Evolutionary conservation across 1,140 invertebrate species (phyloP).

Genomic region (Drosophila azteca): DNA sequence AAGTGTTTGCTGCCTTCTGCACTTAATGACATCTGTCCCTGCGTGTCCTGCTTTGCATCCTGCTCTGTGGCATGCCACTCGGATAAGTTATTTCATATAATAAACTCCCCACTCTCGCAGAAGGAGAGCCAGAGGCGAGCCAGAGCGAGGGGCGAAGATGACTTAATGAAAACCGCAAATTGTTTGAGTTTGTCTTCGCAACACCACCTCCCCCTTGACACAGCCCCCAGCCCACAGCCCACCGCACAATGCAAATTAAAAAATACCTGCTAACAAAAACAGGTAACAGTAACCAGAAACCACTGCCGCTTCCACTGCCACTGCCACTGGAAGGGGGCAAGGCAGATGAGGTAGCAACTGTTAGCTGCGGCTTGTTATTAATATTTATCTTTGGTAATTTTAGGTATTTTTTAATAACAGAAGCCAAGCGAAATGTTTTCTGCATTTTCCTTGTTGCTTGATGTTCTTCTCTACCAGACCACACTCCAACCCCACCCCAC

Average conservation of each 20-base stretch:
- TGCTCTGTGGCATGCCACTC: constrained; percentile 58
- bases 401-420: constrained; percentile 82
- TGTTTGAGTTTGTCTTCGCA: constrained; percentile 70
- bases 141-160: constrained; percentile 38
- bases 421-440: constrained; percentile 70
- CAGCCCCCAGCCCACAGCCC: background rate
- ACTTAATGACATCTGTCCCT: constrained; percentile 72
- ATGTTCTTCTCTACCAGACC: constrained; percentile 2
- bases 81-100: constrained; percentile 78
- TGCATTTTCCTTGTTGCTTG: constrained; percentile 63
- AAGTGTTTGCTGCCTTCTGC: constrained; percentile 53
- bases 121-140: background rate
- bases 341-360: constrained; percentile 44
- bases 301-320: constrained; percentile 7
- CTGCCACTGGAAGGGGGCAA: background rate
- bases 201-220: background rate
- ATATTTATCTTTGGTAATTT: constrained; percentile 82
- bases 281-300: constrained; percentile 33
- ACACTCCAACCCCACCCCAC: constrained; percentile 4
- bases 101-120: constrained; percentile 56
- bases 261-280: constrained; percentile 60
- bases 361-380: constrained; percentile 76
- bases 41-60: constrained; percentile 13
- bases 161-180: constrained; percentile 81
- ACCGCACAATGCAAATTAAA: constrained; percentile 71